Evolutionary conservation across 2,113 vertebrate genomes (phyloP), one percentile per base, ranked within the genome.

Genomic region (Machaerirhynchus nigripectus): DNA sequence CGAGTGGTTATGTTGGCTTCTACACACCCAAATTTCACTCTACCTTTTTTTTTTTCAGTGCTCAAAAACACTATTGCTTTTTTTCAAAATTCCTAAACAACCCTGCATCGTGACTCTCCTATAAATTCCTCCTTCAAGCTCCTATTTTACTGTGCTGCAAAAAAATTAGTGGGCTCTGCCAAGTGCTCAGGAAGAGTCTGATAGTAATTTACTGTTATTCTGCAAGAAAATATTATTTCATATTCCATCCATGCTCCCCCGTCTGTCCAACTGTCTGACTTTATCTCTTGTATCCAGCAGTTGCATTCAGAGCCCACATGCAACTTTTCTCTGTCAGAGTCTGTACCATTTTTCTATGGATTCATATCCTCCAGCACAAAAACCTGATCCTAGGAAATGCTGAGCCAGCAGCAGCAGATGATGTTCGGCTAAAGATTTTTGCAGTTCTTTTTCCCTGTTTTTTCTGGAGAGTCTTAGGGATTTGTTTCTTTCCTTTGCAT

Each of bases 21-120:
- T 37, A 22, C 9, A 42, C 13, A n/a, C 1, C 4, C 33, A 17
- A 37, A 2, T 20, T 7, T 9, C 11, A 2, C 2, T 10, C 5
- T 3, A 7, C 5, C 10, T 61, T 33, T 13, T 52, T 56, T 52
- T 53, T 63, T n/a, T 61, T 1, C 16, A 11, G 1, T 15, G 13
- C 10, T 70, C 24, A 37, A 49, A 93, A 70, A 4, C 3, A 0
- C 18, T 47, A 2, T 33, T 63, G 28, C 2, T 79, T 83, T 84
- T 84, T 79, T 78, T 60, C 22, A 50, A n/a, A 46, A 10, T 63
- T 78, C 31, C 30, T 69, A 42, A 35, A 42, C 17, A 73, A 3
- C 11, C 40, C 37, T 83, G 26, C 10, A 31, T 88, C 13, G 6
- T 47, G 19, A n/a, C 30, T 71, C 2, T 37, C 70, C 52, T 75